These are phyloP conservation scores for Sapayoa aenigma DNA, from an alignment of 2,113 vertebrate species.

Conservation along the genomic window DNA sequence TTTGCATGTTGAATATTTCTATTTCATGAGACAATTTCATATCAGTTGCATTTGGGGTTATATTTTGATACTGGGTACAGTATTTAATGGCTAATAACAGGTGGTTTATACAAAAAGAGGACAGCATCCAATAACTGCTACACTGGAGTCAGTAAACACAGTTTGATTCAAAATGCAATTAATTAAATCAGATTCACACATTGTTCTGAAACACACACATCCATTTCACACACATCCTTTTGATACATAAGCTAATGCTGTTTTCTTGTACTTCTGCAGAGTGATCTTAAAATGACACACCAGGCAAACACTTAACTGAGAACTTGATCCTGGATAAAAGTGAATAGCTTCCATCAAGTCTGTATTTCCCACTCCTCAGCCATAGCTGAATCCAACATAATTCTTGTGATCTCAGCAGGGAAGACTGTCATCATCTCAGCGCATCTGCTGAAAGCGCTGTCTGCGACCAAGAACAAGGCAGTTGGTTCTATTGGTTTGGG, in stretches of 20 bases:
- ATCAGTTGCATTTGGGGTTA: not conserved
- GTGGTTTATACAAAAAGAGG: not conserved
- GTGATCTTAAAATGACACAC: not conserved
- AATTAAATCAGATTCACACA: conserved; percentile 26
- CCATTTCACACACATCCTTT: not conserved
- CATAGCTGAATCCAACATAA: not conserved
- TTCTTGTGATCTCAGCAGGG: not conserved
- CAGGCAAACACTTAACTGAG: not conserved
- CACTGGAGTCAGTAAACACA: not conserved
- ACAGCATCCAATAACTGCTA: not conserved
- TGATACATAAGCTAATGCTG: not conserved
- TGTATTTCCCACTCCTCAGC: not conserved
- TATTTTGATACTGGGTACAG: not conserved
- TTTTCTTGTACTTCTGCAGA: not conserved
- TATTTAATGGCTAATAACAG: not conserved
- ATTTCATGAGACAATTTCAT: not conserved
- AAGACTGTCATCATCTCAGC: not conserved
- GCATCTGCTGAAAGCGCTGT: not conserved
- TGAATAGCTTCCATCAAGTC: not conserved
- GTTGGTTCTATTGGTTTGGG: not conserved
- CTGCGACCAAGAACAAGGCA: not conserved
- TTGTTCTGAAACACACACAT: not conserved
- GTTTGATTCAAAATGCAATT: not conserved
- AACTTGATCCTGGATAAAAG: not conserved
- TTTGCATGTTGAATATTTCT: not conserved